Evolutionary conservation across 2,888 invertebrate genomes (phyloP), one percentile per base, ranked within the genome.

Genomic region (Orthosia gracilis): DNA sequence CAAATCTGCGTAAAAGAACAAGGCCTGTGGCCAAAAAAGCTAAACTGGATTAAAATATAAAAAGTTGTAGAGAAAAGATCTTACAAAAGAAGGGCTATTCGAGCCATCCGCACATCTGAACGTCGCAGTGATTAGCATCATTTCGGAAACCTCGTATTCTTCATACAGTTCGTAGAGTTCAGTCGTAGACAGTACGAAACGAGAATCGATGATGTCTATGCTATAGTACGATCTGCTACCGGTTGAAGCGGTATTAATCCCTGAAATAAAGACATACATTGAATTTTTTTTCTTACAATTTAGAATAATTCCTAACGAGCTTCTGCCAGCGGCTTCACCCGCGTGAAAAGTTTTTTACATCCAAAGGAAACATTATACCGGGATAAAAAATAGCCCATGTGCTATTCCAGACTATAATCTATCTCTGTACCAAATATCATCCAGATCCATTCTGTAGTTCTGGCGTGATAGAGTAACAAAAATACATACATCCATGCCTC

Each of bases 151-250:
- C 83, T 96, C 96, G 52, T 90, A 50, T 80, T 94, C 92, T 85
- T 96, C 96, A 81, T 95, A 96, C 1, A 88, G 63, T n/a, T 64
- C 78, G 72, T 88, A 96, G 0, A 83, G 85, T 18, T 84, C 83
- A 58, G 90, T 94, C 11, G 95, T 93, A 1, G 83, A 68, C 31
- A 96, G 83, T 0, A 87, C 76, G 50, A 96, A 92, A 50, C 81
- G 80, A 4, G 90, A 89, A 72, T 92, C 72, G 17, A 69, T 71
- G 17, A 87, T 78, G 0, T 78, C 71, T 2, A 92, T 80, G 4
- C 79, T 84, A 18, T 95, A 74, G 79, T 96, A 96, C 0, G 92
- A 92, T 3, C 93, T 93, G 17, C 71, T 73, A 58, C 90, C 91
- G 0, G 92, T 82, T 0, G 87, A 91, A 55, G 90, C 72, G 31